Evolutionary conservation across 2,888 invertebrate species (phyloP), one percentile per base, ranked within the genome.

Genomic region (Agelastica alni): DNA sequence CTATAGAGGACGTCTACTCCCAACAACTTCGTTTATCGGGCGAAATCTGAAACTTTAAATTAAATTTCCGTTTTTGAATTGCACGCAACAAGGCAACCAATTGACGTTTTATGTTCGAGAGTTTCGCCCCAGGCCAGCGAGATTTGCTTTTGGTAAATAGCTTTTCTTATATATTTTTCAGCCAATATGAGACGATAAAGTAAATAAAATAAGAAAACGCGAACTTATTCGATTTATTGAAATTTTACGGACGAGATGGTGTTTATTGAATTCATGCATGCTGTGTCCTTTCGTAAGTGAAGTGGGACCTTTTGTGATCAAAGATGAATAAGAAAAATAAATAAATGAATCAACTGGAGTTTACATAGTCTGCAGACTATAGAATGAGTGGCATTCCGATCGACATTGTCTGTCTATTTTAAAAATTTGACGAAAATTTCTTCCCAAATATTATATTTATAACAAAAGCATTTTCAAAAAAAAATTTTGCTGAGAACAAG

Each of bases 21-120:
- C 36, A 37, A 46, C 46, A 37, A 46, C 28, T 26, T 28, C 37
- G 36, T 36, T 46, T 46, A 42, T 41, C 48, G 48, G 53, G 34
- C 49, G 67, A 73, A 74, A 73, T 75, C 70, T 64, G 73, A 74
- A 75, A 74, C 70, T 75, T 76, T 73, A 76, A 76, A 76, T 76
- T 75, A 75, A 75, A 76, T 76, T 75, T 75, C 75, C 75, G 74
- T 73, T 74, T 74, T 75, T 75, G 75, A 74, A 75, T 75, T 73
- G 75, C 73, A 75, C 74, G 75, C 75, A 76, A 75, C 75, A 72
- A 75, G 73, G 71, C 69, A 64, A 66, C 74, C 76, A 75, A 75
- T 75, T 74, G 74, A 66, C 69, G 70, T 74, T 73, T 73, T 72
- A 73, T 72, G 70, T 72, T 70, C 63, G 67, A 65, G 66, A 68